A percentile compares a stretch with the other conserved stretches of the same genome.
Evolutionary conservation across 2,888 invertebrate species (phyloP).

Genomic region (Agrotis puta): DNA sequence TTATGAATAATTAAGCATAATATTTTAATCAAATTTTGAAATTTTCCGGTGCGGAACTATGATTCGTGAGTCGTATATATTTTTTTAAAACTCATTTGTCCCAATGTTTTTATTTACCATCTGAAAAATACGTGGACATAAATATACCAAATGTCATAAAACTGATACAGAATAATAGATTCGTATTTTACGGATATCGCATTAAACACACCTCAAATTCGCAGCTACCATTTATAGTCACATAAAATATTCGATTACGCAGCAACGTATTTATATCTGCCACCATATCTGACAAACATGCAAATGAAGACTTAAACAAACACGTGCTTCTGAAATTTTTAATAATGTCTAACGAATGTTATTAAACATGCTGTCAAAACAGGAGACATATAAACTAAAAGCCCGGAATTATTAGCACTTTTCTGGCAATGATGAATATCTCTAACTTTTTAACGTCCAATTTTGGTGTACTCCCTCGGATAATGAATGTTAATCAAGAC

Average conservation of each 20-base stretch:
- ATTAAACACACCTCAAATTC: constrained; percentile 41
- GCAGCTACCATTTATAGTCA: constrained; percentile 64
- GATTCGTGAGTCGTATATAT: neutral
- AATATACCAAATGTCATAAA: constrained; percentile 34
- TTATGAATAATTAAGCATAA: constrained; percentile 12
- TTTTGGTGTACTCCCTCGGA: constrained; percentile 1
- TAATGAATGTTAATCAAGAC: constrained; percentile 27
- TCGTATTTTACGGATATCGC: constrained; percentile 31
- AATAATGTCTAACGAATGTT: constrained; percentile 24
- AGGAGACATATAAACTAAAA: constrained; percentile 36
- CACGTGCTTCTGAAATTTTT: constrained; percentile 32
- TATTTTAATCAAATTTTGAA: constrained; percentile 11
- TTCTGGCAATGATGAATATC: constrained; percentile 19
- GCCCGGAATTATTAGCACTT: constrained; percentile 28
- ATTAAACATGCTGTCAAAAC: constrained; percentile 38
- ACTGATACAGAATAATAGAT: constrained; percentile 13
- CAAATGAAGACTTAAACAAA: constrained; percentile 32
- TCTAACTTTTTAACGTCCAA: neutral
- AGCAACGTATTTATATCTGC: constrained; percentile 55
- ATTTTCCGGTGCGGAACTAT: constrained; percentile 13
- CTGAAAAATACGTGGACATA: constrained; percentile 13
- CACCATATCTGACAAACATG: constrained; percentile 44
- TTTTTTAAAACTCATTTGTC: constrained; percentile 2
- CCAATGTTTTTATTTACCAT: neutral
- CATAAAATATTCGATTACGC: constrained; percentile 55